Percentiles rank a stretch among this genome's conserved stretches.
Evolutionary conservation across 2,888 invertebrate species (phyloP).

Genomic region (Apantesis nais): DNA sequence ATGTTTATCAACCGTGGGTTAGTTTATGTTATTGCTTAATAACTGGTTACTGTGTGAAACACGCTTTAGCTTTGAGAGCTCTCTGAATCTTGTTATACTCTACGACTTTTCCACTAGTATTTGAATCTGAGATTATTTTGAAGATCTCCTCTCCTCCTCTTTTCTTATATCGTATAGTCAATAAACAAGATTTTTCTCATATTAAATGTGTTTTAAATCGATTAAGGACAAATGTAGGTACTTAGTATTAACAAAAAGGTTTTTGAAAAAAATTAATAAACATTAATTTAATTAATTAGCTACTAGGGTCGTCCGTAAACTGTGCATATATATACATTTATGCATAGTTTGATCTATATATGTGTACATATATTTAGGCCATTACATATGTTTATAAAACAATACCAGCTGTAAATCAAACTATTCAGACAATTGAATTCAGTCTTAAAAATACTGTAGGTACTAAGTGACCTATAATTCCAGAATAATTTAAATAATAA

Average conservation of each 20-base stretch:
- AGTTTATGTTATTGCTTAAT: slow-evolving; percentile 43
- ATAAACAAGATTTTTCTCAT: too few relatives aligned
- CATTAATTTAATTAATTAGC: too few relatives aligned
- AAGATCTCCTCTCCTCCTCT: too few relatives aligned
- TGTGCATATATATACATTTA: too few relatives aligned
- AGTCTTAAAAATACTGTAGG: background rate
- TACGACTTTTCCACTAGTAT: background rate
- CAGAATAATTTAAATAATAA: background rate
- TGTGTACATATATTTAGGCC: background rate
- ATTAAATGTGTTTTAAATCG: too few relatives aligned
- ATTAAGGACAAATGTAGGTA: too few relatives aligned
- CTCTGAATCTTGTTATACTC: background rate
- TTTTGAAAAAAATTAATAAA: too few relatives aligned
- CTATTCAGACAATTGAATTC: background rate
- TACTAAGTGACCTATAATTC: background rate
- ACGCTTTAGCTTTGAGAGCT: slow-evolving; percentile 22
- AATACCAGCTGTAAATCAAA: background rate
- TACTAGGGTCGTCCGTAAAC: too few relatives aligned
- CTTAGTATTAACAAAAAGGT: too few relatives aligned
- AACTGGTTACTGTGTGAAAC: slow-evolving; percentile 24
- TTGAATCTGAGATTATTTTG: background rate
- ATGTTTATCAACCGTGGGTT: slow-evolving; percentile 42
- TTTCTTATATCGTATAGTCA: too few relatives aligned
- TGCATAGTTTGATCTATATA: too few relatives aligned
- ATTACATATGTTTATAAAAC: background rate